Base-by-base conservation (phyloP, 2,113 vertebrate genomes). In the Chelonoidis abingdonii region DNA sequence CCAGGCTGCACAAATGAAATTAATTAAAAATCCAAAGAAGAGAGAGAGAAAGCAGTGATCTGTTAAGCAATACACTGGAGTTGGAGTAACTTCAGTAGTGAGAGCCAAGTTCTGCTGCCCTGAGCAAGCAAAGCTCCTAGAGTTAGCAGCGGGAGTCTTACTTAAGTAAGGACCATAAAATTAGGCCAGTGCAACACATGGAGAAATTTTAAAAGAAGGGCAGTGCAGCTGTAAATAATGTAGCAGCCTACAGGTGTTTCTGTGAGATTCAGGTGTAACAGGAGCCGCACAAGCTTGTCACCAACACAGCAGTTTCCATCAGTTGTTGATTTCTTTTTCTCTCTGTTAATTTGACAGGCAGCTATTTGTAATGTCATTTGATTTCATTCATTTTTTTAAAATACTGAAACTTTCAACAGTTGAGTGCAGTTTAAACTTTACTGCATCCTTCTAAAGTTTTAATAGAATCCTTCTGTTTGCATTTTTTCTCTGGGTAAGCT, bases 1-100 rank as follows among this genome's bases (percentile, higher is more conserved):
- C 62, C 95, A 94, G 72, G 44, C 93, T 93, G 75, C 21, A 14
- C 41, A 81, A 38, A 8, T 54, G 54, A 81, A 95, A 41, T 54
- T 49, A 53, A 52, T 59, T 79, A 89, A 49, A 44, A 93, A 38
- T 72, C 35, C n/a, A 38, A 38, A 72, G 9, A 38, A 69, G 35
- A 35, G 65, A 1, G 1, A 89, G 57, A 56, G 80, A 35, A 80
- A 83, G 72, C 56, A 93, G 79, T 81, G n/a, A 38, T 53, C 3
- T 5, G 29, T 65, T 41, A 90, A 90, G 52, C 35, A 84, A 53
- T 50, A 17, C 41, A 91, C 8, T 17, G 44, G 25, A 81, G 82
- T 49, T 65, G 41, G 6, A 3, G 31, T 38, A 29, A n/a, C 88
- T 83, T 86, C 27, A 57, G 49, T 78, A 90, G 65, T 79, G 86